These are phyloP conservation scores for Phenganax stokvisi DNA, from an alignment of 92 coral and sea anemone species.

Conservation along the genomic window DNA sequence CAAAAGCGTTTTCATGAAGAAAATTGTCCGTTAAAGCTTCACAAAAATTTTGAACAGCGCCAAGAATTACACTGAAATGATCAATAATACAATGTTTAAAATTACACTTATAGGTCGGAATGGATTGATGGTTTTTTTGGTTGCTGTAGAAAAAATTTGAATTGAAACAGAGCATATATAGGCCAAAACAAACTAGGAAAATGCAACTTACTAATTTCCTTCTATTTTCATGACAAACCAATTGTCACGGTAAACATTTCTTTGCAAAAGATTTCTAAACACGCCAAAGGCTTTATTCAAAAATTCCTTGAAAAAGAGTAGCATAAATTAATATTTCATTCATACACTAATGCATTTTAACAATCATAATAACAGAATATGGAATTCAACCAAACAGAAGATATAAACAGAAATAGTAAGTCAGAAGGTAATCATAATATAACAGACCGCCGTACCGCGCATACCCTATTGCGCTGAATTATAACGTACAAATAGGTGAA, in stretches of 20 bases:
- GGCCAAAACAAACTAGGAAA: neutral
- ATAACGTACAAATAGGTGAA: too few relatives aligned
- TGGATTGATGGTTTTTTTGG: neutral
- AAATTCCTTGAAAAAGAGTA: conserved; percentile 52
- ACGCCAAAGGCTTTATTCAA: conserved; percentile 87
- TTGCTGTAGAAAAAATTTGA: neutral
- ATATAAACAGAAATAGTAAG: too few relatives aligned
- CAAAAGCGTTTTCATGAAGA: conserved; percentile 70
- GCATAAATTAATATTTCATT: neutral
- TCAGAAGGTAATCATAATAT: too few relatives aligned
- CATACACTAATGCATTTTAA: neutral
- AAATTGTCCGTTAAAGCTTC: conserved; percentile 69
- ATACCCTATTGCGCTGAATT: too few relatives aligned
- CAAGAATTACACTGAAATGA: conserved; percentile 74
- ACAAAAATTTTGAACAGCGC: conserved; percentile 87
- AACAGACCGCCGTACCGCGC: too few relatives aligned
- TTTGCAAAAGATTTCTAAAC: conserved; percentile 79
- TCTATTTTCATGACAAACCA: conserved; percentile 89
- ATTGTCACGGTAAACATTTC: conserved; percentile 77
- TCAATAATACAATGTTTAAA: neutral
- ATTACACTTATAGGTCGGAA: neutral
- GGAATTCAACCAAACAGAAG: too few relatives aligned
- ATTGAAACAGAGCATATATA: neutral
- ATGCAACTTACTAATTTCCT: conserved; percentile 72
- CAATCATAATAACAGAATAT: neutral